phyloP scores from a whole-genome alignment of 2,113 vertebrate species.

The Fukomys damarensis region DNA sequence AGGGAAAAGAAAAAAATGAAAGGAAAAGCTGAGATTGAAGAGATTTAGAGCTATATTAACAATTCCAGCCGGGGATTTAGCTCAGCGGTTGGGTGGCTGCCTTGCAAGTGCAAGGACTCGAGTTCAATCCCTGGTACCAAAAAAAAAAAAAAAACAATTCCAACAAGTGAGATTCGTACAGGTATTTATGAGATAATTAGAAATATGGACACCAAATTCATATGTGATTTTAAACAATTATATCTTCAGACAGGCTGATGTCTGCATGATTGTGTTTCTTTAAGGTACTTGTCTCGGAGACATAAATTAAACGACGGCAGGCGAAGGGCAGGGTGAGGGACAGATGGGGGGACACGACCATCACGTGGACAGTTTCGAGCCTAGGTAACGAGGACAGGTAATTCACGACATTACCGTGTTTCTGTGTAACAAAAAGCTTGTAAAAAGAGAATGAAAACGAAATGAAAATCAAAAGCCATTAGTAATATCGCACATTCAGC shows the following conservation, averaged over 20 bases:
- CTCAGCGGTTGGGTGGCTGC: too few relatives aligned
- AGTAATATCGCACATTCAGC: background rate
- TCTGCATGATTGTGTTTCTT: too few relatives aligned
- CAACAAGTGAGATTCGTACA: background rate
- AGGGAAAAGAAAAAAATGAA: background rate
- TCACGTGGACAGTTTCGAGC: background rate
- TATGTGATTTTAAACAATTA: background rate
- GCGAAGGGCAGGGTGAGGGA: too few relatives aligned
- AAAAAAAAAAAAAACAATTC: background rate
- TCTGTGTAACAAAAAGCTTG: background rate
- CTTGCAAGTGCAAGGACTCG: too few relatives aligned
- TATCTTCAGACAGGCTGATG: background rate
- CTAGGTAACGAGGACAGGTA: background rate
- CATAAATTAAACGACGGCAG: too few relatives aligned
- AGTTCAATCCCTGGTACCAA: too few relatives aligned
- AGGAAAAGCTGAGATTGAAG: background rate
- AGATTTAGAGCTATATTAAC: background rate
- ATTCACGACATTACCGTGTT: background rate
- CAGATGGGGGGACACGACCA: too few relatives aligned
- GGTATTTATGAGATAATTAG: background rate
- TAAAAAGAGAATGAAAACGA: background rate
- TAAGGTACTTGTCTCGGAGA: background rate
- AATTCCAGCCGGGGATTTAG: too few relatives aligned
- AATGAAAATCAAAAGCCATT: background rate
- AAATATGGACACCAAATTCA: background rate